These are phyloP conservation scores for Atta texana DNA, from an alignment of 1,140 invertebrate species.

Conservation along the genomic window DNA sequence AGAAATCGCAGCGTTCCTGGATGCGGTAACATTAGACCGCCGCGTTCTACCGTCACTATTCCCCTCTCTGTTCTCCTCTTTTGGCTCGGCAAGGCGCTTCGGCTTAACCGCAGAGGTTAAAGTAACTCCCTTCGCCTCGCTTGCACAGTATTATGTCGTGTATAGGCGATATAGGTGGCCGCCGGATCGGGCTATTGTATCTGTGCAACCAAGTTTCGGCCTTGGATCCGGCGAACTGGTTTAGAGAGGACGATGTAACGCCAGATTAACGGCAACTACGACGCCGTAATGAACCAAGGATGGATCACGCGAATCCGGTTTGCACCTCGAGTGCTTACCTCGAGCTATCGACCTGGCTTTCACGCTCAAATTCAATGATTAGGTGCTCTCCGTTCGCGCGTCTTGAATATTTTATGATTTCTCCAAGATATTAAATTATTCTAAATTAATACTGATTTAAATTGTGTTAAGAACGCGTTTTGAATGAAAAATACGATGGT, in stretches of 20 bases:
- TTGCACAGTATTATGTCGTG: constrained; percentile 63
- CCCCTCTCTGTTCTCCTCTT: constrained; percentile 21
- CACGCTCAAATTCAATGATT: constrained; percentile 26
- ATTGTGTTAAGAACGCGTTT: neutral
- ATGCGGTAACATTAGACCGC: constrained; percentile 83
- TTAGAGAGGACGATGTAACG: constrained; percentile 64
- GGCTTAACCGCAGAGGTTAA: constrained; percentile 64
- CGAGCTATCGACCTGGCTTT: constrained; percentile 55
- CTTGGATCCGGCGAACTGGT: constrained; percentile 39
- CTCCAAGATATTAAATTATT: neutral
- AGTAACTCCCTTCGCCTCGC: constrained; percentile 64
- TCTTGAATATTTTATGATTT: constrained; percentile 30
- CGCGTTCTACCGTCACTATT: constrained; percentile 50
- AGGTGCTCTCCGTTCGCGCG: neutral
- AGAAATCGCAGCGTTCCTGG: constrained; percentile 84
- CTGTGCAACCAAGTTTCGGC: constrained; percentile 35
- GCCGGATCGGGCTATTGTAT: constrained; percentile 53
- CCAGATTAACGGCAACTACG: constrained; percentile 72
- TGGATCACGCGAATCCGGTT: constrained; percentile 62
- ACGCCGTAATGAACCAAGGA: constrained; percentile 58
- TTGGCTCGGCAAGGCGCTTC: constrained; percentile 47
- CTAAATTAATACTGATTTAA: neutral
- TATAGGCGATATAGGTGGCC: constrained; percentile 54
- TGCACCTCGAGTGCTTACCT: constrained; percentile 59
- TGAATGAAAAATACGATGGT: neutral